Evolutionary conservation across 2,797 vertebrate genomes (phyloP), one percentile per base, ranked within the genome.

Genomic region (Gambelia wislizenii): DNA sequence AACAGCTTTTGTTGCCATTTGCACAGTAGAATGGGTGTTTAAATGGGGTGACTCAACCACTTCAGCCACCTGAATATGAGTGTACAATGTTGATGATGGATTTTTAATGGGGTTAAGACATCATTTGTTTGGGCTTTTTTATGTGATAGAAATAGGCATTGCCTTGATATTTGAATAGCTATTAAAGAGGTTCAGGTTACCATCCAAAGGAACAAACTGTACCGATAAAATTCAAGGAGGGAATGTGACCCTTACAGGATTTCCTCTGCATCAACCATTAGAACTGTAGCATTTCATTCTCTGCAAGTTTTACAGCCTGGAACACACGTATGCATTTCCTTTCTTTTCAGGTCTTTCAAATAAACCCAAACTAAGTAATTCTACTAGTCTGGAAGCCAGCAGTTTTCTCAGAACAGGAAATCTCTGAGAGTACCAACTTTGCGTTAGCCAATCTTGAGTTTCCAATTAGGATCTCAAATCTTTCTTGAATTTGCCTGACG

Each of bases 141-240:
- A 89, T 92, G 89, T 85, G 84, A 91, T 92, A 87, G 88, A 75
- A 91, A 88, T 84, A 69, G 91, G 42, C 81, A 89, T 89, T 91
- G 82, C 85, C 81, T 85, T 76, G 90, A 69, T 88, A 93, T 89
- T 86, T 78, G 93, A 79, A 80, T 33, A 87, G 72, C 84, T 75
- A 86, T 92, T 86, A 89, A 92, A 89, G 10, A 69, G 85, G 90
- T 94, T 94, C 91, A 86, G 85, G 90, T 95, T 95, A 89, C 94
- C 20, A 39, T 0, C 5, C 78, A 76, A 91, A 88, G 79, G 83
- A 86, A 90, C 49, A 49, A 89, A 75, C 16, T 59, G 84, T 83
- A 89, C 9, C 92, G 91, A 95, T 93, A 95, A 95, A 47, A 94
- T 96, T 93, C 94, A 85, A 88, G 92, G 5, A 91, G 91, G 91